Base-by-base conservation (phyloP, 2,888 invertebrate genomes). In the Lochmaea crataegi region DNA sequence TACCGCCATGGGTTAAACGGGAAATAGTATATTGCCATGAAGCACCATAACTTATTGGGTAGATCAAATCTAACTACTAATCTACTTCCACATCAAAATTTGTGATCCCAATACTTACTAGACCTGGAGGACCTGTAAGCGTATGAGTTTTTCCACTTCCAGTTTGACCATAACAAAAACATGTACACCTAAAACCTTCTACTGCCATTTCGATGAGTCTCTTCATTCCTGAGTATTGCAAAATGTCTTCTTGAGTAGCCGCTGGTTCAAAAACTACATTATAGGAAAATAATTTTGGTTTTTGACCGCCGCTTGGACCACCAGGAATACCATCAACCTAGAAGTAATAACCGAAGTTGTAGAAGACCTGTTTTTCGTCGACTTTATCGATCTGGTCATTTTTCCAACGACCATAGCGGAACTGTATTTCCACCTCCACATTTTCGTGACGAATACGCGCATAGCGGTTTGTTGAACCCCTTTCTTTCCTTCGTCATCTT, bases 111-210 rank as follows among this genome's bases (percentile, higher is more conserved):
- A 53, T 66, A 84, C 89, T 89, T 86, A 96, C 96, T 88, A 96
- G 87, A 80, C 94, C 93, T 0, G 96, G 96, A 12, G 95, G 95
- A 76, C 98, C 98, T 0, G 97, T 97, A 70, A 98, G 90, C 0
- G 98, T 98, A 85, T 97, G 97, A 0, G 98, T 98, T 88, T 98
- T 98, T 6, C 98, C 98, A 79, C 96, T 96, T 58, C 98, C 97
- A 0, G 98, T 98, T 88, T 98, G 98, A 1, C 98, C 98, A 87
- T 98, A 98, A 84, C 98, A 98, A 87, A 98, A 96, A 38, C 94
- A 95, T 0, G 98, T 98, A 83, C 96, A 96, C 42, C 95, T 94
- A 86, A 96, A 98, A 26, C 98, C 98, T 84, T 96, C 96, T 51
- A 97, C 92, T 0, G 96, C 95, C 96, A 97, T 97, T 85, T 97